These are phyloP conservation scores for Enteromius fasciolatus DNA, from an alignment of 2,797 vertebrate genomes.

Conservation along the genomic window DNA sequence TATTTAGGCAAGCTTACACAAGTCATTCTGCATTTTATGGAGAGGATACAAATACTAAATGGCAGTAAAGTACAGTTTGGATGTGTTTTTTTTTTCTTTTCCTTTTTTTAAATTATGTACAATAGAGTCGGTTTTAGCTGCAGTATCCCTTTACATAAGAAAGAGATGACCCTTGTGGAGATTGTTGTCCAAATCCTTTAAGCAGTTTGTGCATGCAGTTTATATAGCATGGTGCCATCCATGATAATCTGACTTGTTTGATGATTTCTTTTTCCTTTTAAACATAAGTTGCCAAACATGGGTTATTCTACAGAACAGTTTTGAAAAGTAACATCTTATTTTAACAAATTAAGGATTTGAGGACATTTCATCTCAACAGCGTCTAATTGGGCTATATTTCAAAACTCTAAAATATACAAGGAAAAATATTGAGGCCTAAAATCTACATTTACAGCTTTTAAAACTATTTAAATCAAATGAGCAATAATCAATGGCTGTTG, in stretches of 20 bases:
- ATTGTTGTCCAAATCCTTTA: constrained; percentile 85
- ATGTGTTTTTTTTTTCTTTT: constrained; percentile 65
- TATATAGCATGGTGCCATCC: constrained; percentile 75
- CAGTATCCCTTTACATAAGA: constrained; percentile 96
- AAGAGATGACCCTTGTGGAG: constrained; percentile 86
- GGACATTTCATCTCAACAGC: constrained; percentile 93
- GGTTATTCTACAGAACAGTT: constrained; percentile 67
- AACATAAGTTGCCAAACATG: constrained; percentile 68
- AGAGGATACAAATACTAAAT: constrained; percentile 92
- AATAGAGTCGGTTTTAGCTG: constrained; percentile 89
- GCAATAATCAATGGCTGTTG: constrained; percentile 74
- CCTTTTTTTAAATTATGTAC: constrained; percentile 87
- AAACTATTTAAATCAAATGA: constrained; percentile 90
- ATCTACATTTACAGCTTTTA: constrained; percentile 88
- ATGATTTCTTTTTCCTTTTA: constrained; percentile 54
- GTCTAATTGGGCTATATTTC: constrained; percentile 98
- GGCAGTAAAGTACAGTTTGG: constrained; percentile 84
- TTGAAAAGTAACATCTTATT: constrained; percentile 70
- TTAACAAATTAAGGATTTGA: constrained; percentile 83
- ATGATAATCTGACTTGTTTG: constrained; percentile 64
- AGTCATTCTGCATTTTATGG: constrained; percentile 96
- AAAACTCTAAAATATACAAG: constrained; percentile 88
- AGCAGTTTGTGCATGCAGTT: constrained; percentile 80
- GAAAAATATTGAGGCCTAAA: constrained; percentile 81
- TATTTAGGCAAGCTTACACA: constrained; percentile 99